Evolutionary conservation across 2,113 vertebrate genomes (phyloP).

Genomic region (Eulemur rufifrons): DNA sequence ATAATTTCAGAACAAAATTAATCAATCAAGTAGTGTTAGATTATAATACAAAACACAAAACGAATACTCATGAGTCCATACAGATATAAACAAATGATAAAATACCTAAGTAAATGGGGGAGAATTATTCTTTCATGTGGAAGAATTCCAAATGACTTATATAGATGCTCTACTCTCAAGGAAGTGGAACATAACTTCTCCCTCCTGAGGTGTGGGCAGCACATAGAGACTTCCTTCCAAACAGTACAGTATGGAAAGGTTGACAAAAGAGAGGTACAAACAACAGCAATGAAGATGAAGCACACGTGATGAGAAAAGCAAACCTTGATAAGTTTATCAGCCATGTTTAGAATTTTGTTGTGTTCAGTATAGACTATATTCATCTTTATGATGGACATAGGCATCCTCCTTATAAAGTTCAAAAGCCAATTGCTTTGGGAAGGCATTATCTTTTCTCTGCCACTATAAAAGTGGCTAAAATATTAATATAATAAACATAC

Average conservation of each 20-base stretch:
- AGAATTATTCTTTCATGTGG: neutral
- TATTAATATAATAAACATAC: neutral
- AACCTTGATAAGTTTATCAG: neutral
- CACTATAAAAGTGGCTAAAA: neutral
- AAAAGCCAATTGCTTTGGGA: neutral
- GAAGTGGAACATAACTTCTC: accelerated
- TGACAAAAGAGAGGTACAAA: no score
- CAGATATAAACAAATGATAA: neutral
- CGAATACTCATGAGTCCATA: neutral
- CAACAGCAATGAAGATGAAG: neutral
- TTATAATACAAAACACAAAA: neutral
- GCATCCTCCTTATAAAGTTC: neutral
- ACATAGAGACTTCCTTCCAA: neutral
- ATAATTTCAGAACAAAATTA: neutral
- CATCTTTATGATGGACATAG: neutral
- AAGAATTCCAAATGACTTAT: neutral
- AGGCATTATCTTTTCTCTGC: neutral
- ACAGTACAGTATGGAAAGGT: accelerated
- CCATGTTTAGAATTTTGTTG: neutral
- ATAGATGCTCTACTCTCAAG: accelerated
- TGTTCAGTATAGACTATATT: neutral
- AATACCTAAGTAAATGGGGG: neutral
- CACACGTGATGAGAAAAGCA: no score
- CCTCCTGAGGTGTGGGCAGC: accelerated
- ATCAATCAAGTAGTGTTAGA: neutral